These are phyloP conservation scores for Camponotus vicinus DNA, from an alignment of 1,140 invertebrate species.

Conservation along the genomic window DNA sequence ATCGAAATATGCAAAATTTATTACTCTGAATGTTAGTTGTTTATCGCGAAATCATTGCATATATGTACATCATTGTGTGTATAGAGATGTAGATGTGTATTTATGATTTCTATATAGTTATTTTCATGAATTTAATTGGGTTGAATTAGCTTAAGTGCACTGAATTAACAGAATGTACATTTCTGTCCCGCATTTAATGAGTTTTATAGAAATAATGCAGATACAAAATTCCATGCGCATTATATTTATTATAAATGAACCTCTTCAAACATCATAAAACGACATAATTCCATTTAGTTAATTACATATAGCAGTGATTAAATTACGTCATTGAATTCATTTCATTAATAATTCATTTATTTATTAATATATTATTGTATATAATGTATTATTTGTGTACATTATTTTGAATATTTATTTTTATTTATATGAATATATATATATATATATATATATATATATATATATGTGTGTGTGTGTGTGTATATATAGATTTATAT, in stretches of 20 bases:
- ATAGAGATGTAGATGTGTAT: not conserved
- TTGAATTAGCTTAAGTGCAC: conserved; percentile 30
- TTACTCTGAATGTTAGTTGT: not conserved
- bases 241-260: not conserved
- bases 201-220: not conserved
- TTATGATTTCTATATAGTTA: conserved; percentile 33
- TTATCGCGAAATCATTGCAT: conserved; percentile 6
- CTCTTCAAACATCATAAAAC: conserved; percentile 2
- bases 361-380: conserved; percentile 28
- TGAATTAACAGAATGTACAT: not conserved
- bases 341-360: not conserved
- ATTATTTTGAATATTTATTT: conserved; percentile 10
- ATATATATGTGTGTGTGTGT: no score
- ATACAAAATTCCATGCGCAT: conserved; percentile 17
- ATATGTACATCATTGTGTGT: not conserved
- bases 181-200: conserved; percentile 9
- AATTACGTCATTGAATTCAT: not conserved
- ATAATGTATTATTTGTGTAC: no score
- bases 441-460: conserved; percentile 5
- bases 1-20: not conserved
- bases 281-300: not conserved
- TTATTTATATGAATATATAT: not conserved
- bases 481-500: not conserved
- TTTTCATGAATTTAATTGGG: conserved; percentile 36
- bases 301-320: not conserved